Evolutionary conservation across 2,797 vertebrate genomes (phyloP).

Genomic region (Oryzias sinensis): DNA sequence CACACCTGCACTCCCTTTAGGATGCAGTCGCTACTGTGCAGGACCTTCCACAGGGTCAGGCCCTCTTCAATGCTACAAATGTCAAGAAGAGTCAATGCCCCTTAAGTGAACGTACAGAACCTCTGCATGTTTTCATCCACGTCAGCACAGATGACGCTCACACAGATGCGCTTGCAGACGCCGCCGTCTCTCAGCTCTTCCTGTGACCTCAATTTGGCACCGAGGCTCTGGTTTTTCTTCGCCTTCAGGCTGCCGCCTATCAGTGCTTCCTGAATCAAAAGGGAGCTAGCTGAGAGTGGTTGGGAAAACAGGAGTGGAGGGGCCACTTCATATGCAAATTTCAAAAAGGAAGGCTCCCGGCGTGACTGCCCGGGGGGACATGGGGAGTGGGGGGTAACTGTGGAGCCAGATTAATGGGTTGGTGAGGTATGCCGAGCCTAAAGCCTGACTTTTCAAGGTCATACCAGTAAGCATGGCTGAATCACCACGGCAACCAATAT

Average conservation of each 20-base stretch:
- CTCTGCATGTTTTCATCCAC: slow-evolving; percentile 12
- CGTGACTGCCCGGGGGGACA: background rate
- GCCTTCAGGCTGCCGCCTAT: slow-evolving; percentile 31
- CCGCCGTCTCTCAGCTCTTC: background rate
- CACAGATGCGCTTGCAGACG: slow-evolving; percentile 13
- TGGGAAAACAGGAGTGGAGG: slow-evolving; percentile 31
- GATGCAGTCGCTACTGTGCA: no score
- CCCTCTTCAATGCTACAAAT: slow-evolving; percentile 43
- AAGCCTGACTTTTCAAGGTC: slow-evolving; percentile 12
- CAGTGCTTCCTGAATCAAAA: slow-evolving; percentile 34
- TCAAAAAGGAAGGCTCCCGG: slow-evolving; percentile 14
- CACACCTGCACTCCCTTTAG: no score
- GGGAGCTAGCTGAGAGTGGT: slow-evolving; percentile 26
- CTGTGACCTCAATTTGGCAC: slow-evolving; percentile 48
- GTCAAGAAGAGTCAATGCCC: slow-evolving; percentile 31
- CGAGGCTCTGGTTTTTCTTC: slow-evolving; percentile 37
- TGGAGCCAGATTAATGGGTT: slow-evolving; percentile 10
- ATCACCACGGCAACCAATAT: slow-evolving; percentile 1
- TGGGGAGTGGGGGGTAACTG: background rate
- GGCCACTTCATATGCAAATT: slow-evolving; percentile 29
- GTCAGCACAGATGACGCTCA: slow-evolving; percentile 21
- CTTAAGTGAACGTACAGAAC: slow-evolving; percentile 4
- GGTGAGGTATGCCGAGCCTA: background rate
- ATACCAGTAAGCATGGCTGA: background rate
- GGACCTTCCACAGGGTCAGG: no score